Conservation (phyloP, 35 echinoderm and acorn worm genomes). For the Amphiura filiformis region DNA sequence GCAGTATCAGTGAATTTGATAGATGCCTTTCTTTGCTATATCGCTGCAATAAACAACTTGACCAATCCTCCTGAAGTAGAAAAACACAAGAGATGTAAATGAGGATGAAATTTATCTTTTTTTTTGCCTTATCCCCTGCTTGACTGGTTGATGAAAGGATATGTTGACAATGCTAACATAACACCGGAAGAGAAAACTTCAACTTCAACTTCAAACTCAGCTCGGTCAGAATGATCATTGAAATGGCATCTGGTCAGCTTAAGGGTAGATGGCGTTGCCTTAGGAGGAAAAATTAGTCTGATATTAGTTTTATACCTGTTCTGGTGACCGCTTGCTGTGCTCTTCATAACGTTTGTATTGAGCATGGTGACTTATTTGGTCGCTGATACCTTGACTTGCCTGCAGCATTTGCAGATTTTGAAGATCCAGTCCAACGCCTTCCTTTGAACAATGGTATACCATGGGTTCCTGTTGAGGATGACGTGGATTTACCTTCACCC, state of each 20-base stretch:
- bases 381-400: background rate
- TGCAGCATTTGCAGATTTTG: background rate
- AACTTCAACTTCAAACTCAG: background rate
- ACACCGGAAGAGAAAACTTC: background rate
- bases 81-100: too few relatives aligned
- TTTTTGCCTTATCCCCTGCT: constrained; percentile 23
- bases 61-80: too few relatives aligned
- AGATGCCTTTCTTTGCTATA: too few relatives aligned
- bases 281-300: background rate
- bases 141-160: background rate
- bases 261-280: constrained; percentile 21
- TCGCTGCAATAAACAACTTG: too few relatives aligned
- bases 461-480: background rate
- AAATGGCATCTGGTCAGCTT: constrained; percentile 5
- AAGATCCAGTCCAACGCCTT: background rate
- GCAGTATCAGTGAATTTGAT: too few relatives aligned
- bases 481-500: background rate
- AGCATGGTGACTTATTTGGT: background rate
- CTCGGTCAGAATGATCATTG: constrained; percentile 5
- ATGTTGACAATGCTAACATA: background rate
- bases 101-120: too few relatives aligned
- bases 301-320: background rate
- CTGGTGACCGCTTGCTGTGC: constrained; percentile 7
- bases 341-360: constrained; percentile 5
- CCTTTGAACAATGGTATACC: background rate